These are phyloP conservation scores for Radopholus similis DNA, from an alignment of 1,140 invertebrate species.

Conservation along the genomic window DNA sequence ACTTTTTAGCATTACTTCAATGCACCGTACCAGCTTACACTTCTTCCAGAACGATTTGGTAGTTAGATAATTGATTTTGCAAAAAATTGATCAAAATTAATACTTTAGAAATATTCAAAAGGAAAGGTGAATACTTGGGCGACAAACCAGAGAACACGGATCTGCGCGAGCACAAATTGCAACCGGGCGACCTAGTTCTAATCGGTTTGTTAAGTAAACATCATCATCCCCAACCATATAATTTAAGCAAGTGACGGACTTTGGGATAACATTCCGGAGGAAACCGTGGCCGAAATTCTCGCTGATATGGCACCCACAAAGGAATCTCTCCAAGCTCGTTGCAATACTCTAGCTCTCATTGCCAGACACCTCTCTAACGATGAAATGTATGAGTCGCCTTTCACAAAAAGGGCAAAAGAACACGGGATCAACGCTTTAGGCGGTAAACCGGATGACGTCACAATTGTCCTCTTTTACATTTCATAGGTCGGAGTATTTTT, in stretches of 20 bases:
- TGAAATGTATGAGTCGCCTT: conserved; percentile 87
- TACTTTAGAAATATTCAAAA: conserved; percentile 20
- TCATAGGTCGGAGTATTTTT: too few relatives aligned
- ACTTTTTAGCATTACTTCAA: conserved; percentile 76
- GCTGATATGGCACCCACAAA: background rate
- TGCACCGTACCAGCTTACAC: conserved; percentile 89
- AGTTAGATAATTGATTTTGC: conserved; percentile 61
- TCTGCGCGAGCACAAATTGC: conserved; percentile 80
- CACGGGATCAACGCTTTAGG: conserved; percentile 63
- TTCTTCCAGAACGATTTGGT: conserved; percentile 82
- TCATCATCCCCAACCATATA: background rate
- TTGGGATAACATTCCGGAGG: conserved; percentile 91
- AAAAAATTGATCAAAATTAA: conserved; percentile 17
- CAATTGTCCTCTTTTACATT: conserved; percentile 72
- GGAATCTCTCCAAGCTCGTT: conserved; percentile 73
- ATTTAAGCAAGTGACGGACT: conserved; percentile 83
- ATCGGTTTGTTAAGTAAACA: conserved; percentile 61
- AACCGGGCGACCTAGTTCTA: conserved; percentile 89
- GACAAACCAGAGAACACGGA: conserved; percentile 82
- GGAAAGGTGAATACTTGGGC: conserved; percentile 46
- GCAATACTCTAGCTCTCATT: conserved; percentile 88
- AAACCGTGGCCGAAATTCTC: conserved; percentile 5
- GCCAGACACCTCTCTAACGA: conserved; percentile 87
- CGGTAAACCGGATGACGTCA: conserved; percentile 77
- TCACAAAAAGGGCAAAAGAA: conserved; percentile 79